Evolutionary conservation across 2,888 invertebrate species (phyloP).

Genomic region (Cephus nigrinus): DNA sequence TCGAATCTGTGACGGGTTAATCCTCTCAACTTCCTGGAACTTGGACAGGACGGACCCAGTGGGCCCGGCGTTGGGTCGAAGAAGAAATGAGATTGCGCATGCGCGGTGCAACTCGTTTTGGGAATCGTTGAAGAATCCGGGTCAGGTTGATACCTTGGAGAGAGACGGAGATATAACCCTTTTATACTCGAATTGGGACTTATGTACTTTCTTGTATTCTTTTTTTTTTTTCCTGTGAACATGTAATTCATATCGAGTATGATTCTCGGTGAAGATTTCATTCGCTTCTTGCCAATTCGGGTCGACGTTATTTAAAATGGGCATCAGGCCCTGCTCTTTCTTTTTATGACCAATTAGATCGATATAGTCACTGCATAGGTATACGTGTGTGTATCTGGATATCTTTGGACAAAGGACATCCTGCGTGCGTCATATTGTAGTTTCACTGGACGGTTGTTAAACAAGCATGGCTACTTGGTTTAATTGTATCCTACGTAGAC

Average conservation of each 20-base stretch:
- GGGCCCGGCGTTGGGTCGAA: slow-evolving; percentile 28
- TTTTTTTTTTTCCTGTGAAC: background rate
- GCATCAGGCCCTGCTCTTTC: background rate
- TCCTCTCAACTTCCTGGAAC: slow-evolving; percentile 60
- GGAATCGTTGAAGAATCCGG: slow-evolving; percentile 28
- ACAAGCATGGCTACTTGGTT: slow-evolving; percentile 47
- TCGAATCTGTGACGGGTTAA: slow-evolving; percentile 62
- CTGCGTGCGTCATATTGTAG: slow-evolving; percentile 39
- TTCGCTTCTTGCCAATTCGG: background rate
- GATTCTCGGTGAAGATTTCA: background rate
- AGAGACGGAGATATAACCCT: background rate
- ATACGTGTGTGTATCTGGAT: background rate
- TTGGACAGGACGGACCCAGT: slow-evolving; percentile 30
- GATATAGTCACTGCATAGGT: background rate
- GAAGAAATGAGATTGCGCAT: slow-evolving; percentile 34
- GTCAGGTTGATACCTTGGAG: background rate
- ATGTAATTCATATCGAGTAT: background rate
- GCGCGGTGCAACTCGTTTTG: slow-evolving; percentile 22
- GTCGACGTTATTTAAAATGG: background rate
- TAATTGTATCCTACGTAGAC: slow-evolving; percentile 43
- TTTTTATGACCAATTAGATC: background rate
- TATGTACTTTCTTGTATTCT: background rate
- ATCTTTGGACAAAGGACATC: slow-evolving; percentile 50
- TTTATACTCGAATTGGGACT: background rate
- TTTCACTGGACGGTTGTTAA: slow-evolving; percentile 9